Evolutionary conservation across 2,888 invertebrate species (phyloP).

Genomic region (Pristionchus mayeri): DNA sequence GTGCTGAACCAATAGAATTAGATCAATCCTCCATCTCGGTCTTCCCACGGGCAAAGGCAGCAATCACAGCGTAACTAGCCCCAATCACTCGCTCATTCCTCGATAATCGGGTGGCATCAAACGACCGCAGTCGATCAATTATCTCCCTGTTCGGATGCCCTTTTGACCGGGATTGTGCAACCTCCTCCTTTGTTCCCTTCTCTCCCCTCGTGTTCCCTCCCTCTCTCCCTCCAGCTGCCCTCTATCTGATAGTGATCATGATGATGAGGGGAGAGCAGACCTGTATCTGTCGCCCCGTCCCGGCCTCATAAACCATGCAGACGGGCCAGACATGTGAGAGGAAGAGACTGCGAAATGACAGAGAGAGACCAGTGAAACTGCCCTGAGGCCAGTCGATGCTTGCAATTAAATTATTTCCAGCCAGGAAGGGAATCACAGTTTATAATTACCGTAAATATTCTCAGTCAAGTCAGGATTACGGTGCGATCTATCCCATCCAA

Average conservation of each 20-base stretch:
- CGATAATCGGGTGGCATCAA: constrained; percentile 1
- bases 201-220: neutral
- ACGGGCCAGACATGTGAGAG: neutral
- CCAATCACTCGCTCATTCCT: neutral
- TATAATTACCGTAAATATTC: neutral
- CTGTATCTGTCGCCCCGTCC: neutral
- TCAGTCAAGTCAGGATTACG: neutral
- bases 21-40: too few species aligned
- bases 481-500: neutral
- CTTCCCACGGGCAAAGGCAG: too few species aligned
- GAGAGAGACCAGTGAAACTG: neutral
- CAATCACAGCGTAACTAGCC: neutral
- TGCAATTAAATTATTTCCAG: neutral
- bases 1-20: too few species aligned
- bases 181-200: neutral
- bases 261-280: neutral
- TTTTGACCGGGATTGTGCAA: constrained; percentile 28
- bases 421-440: neutral
- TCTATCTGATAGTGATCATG: neutral
- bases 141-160: constrained; percentile 17
- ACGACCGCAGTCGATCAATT: neutral
- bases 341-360: neutral
- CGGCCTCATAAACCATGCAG: constrained; percentile 36
- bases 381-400: neutral
- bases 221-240: neutral